Evolutionary conservation across 2,888 invertebrate species (phyloP), one percentile per base, ranked within the genome.

Genomic region (Trissonchulus sp.): DNA sequence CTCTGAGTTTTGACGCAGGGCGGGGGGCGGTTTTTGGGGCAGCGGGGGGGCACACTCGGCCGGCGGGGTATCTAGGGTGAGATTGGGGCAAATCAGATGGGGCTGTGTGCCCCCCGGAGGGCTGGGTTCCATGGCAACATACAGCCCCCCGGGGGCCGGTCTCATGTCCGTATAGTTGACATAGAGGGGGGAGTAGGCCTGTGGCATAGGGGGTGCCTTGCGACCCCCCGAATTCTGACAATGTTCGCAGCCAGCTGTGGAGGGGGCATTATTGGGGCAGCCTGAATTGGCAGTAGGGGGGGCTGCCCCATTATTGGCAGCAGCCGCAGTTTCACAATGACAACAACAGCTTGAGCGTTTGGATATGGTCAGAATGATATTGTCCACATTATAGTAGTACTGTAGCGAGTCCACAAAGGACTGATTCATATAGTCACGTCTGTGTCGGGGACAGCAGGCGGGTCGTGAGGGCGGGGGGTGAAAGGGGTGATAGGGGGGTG

Each of bases 351-450:
- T 63, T 3, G 30, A 63, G 3, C 31, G n/a, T 30, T 63, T 63
- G 3, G 65, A 63, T 15, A 63, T 30, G 31, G 65, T n/a, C 31
- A 63, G n/a, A 3, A 63, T n/a, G 3, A 63, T n/a, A 30, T 63
- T 3, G n/a, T 63, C 65, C 3, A 63, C n/a, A 28, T 63, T 63
- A 30, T 63, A 63, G 65, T 63, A 63, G 31, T 63, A 63, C 31
- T 63, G 65, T 30, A 63, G 31, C 3, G 65, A 63, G 31, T 63
- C 65, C 28, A 63, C 31, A 30, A 63, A 63, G 28, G 65, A 3
- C 31, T 63, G 65, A 30, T 63, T 63, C 28, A 63, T 30, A n/a
- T 63, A 63, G 65, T 63, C 31, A 3, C 65, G 15, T n/a, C n/a
- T n/a, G n/a, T n/a, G n/a, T 3, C 65, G 31, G 3, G 8, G 65